Base-by-base conservation (phyloP, 2,888 invertebrate species). In the Athripsodes cinereus region DNA sequence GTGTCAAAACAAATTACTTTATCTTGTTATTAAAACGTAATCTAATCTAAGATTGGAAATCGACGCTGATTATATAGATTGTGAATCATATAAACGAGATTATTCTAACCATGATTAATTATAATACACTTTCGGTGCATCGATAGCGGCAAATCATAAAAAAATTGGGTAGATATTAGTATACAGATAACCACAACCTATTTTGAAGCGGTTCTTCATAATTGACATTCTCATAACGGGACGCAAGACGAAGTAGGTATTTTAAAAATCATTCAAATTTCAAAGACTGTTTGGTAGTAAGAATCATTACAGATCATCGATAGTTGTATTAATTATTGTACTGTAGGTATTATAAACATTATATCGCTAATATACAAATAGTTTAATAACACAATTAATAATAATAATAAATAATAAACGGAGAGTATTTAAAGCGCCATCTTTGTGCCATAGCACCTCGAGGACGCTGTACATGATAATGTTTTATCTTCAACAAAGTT, bases 1-100 rank as follows among this genome's bases (percentile, higher is more conserved):
- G 46, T 57, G 57, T 57, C 57, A 57, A 57, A 52, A 47, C 52
- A 57, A 46, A 52, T 57, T 57, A 57, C 52, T 10, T 16, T 21
- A 46, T 40, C 52, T 22, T 57, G 57, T 52, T 52, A 57, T 57
- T 57, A 52, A 57, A 57, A 57, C 40, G 3, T 31, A 52, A 52
- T 51, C 21, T 51, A 52, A 57, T 52, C 52, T 52, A 20, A 57
- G 22, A 51, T 31, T 35, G 46, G 52, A 52, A 57, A 55, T 48
- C 16, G 52, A 57, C 46, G 52, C 57, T 52, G 57, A 57, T 57
- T 46, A 26, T 44, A 26, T 19, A 26, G 26, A 26, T 3, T 26
- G 10, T 26, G 26, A 26, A 26, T 26, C 10, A 26, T 44, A 22
- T 22, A 34, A 51, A 19, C 50, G 34, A 51, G 20, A 44, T 49